Conservation (phyloP, 2,113 vertebrate species). For the Etheostoma cragini region DNA sequence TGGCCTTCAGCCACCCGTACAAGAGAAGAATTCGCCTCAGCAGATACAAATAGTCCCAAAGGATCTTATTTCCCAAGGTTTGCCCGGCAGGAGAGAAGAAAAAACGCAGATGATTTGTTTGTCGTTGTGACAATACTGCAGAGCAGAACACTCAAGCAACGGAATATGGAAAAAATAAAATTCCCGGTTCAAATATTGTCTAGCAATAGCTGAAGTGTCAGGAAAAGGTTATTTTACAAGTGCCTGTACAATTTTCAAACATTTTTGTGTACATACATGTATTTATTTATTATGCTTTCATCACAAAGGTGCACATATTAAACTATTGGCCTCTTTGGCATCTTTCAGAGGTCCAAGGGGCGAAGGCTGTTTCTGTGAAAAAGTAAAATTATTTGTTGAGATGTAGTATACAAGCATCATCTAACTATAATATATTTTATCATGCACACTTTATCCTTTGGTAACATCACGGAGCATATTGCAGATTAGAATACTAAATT, state of each 20-base stretch:
- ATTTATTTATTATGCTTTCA: conserved; percentile 79
- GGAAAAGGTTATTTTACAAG: conserved; percentile 60
- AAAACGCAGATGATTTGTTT: conserved; percentile 34
- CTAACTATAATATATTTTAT: conserved; percentile 78
- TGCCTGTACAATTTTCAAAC: conserved; percentile 72
- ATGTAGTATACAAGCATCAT: conserved; percentile 57
- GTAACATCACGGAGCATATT: conserved; percentile 8
- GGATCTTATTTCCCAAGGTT: conserved; percentile 27
- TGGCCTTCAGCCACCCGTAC: conserved; percentile 16
- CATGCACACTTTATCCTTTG: conserved; percentile 34
- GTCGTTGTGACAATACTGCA: conserved; percentile 33
- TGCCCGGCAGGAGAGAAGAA: not conserved
- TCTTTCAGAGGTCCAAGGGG: conserved; percentile 56
- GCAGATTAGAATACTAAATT: not conserved
- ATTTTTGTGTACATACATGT: conserved; percentile 73
- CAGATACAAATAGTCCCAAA: conserved; percentile 30
- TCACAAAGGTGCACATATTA: conserved; percentile 51
- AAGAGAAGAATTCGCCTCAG: not conserved
- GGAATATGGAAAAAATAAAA: not conserved
- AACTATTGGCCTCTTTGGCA: conserved; percentile 55
- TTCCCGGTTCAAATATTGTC: conserved; percentile 11
- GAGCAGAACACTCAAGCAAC: not conserved
- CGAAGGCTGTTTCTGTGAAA: conserved; percentile 76
- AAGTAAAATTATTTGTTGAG: conserved; percentile 78
- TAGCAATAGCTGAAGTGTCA: conserved; percentile 26